These are phyloP conservation scores for Sus cebifrons DNA, from an alignment of 2,797 vertebrate genomes.

Conservation along the genomic window DNA sequence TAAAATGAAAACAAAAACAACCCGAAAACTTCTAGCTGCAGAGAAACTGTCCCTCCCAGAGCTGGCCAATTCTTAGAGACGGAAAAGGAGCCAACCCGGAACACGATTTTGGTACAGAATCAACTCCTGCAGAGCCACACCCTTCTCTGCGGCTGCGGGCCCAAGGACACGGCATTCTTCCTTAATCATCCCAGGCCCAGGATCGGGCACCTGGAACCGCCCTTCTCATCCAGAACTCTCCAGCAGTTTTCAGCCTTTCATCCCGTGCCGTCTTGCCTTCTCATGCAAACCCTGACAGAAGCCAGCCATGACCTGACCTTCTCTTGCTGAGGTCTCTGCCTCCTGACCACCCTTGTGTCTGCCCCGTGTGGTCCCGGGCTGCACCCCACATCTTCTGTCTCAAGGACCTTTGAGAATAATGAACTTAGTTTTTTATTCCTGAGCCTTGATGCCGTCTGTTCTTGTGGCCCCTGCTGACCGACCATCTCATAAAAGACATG, in stretches of 20 bases:
- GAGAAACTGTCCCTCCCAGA: background rate
- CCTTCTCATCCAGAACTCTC: background rate
- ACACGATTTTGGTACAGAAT: background rate
- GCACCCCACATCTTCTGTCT: fast-evolving
- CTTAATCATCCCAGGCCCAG: background rate
- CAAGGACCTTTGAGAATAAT: background rate
- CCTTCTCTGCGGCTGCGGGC: background rate
- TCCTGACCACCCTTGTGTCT: background rate
- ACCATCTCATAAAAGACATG: background rate
- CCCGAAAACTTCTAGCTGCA: background rate
- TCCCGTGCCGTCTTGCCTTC: background rate
- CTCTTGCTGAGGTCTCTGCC: background rate
- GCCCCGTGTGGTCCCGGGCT: fast-evolving
- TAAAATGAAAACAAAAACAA: background rate
- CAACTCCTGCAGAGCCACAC: no score
- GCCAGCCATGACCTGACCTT: background rate
- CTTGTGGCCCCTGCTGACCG: background rate
- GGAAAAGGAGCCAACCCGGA: background rate
- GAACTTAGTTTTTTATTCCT: background rate
- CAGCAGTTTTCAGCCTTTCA: background rate
- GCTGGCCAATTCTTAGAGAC: background rate
- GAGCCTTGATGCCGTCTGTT: background rate
- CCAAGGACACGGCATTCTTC: background rate
- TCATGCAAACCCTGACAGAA: background rate
- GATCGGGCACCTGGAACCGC: background rate